Percentiles rank a stretch among this genome's conserved stretches.
phyloP scores from a whole-genome alignment of 2,797 vertebrate species.

The Aselliscus stoliczkanus region DNA sequence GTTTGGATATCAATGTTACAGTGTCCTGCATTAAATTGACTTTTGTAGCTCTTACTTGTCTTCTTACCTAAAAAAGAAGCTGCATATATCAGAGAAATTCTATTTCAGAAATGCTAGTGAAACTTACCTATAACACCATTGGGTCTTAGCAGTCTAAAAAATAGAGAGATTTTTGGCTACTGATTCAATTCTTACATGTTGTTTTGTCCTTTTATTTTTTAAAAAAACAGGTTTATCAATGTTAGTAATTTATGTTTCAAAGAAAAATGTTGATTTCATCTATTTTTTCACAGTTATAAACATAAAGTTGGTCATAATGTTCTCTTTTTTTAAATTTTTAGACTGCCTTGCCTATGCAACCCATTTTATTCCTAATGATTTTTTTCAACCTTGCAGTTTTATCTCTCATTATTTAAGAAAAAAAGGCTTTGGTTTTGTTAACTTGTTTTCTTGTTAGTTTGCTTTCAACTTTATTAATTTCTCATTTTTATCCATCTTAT shows the following conservation, averaged over 20 bases:
- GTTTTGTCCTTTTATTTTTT: background rate
- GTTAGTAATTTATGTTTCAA: background rate
- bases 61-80: background rate
- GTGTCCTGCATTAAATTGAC: background rate
- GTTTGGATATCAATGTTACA: background rate
- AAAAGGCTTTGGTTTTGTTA: background rate
- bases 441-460: background rate
- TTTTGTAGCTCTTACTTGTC: background rate
- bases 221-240: background rate
- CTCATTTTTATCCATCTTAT: background rate
- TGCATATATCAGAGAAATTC: background rate
- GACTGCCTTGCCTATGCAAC: background rate
- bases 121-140: background rate
- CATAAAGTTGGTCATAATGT: background rate
- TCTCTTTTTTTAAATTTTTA: background rate
- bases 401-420: background rate
- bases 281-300: background rate
- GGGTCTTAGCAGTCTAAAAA: background rate
- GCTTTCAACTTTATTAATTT: background rate
- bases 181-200: background rate
- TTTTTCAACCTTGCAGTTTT: background rate
- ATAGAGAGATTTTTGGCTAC: background rate
- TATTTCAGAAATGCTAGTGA: conserved; percentile 18
- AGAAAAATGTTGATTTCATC: background rate
- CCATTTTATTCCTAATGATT: background rate